phyloP scores from a whole-genome alignment of 2,113 vertebrate genomes.

The Maccullochella peelii region DNA sequence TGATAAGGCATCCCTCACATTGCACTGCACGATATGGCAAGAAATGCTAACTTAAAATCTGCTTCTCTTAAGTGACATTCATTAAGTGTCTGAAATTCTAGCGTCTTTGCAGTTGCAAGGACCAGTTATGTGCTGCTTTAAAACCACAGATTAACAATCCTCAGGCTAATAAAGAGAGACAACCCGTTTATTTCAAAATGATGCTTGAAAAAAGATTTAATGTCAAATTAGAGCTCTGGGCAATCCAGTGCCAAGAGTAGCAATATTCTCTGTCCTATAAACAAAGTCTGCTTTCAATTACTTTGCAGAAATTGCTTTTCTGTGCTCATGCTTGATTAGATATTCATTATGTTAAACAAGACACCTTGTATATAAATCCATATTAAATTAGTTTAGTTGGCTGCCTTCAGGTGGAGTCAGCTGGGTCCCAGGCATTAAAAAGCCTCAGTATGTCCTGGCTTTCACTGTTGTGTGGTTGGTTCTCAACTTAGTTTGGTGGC shows the following conservation, averaged over 20 bases:
- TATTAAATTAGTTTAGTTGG: constrained; percentile 79
- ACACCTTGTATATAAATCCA: constrained; percentile 81
- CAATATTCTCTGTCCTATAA: constrained; percentile 66
- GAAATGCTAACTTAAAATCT: neutral
- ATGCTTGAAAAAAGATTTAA: constrained; percentile 19
- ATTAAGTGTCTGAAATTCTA: neutral
- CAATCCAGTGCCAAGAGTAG: constrained; percentile 18
- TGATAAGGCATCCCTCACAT: neutral
- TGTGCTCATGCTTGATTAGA: constrained; percentile 84
- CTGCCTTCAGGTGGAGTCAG: constrained; percentile 56
- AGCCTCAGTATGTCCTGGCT: neutral
- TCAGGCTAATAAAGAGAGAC: neutral
- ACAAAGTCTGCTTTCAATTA: constrained; percentile 86
- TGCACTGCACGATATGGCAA: neutral
- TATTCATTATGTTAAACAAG: constrained; percentile 85
- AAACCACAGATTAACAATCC: neutral
- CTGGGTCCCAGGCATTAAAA: constrained; percentile 16
- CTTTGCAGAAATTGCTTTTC: constrained; percentile 83
- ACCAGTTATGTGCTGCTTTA: neutral
- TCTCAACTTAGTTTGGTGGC: neutral
- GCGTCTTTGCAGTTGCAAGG: neutral
- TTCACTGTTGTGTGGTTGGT: neutral
- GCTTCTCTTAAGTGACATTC: too few species aligned
- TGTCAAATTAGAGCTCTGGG: constrained; percentile 17
- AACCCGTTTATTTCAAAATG: constrained; percentile 6